Evolutionary conservation across 2,888 invertebrate genomes (phyloP).

Genomic region (Leptinotarsa rubiginosa): DNA sequence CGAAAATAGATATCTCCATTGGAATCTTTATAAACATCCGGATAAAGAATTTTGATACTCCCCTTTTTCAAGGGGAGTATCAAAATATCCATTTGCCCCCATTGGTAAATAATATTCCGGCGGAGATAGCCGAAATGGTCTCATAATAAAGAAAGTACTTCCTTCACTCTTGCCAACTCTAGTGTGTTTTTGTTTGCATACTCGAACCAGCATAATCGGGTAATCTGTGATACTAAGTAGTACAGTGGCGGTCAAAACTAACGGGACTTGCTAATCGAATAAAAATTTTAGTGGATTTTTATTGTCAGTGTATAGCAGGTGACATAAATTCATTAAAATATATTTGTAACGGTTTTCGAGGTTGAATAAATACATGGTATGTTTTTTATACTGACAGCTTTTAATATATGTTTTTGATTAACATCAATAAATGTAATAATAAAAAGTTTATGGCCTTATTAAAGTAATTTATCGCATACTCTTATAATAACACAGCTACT

Average conservation of each 20-base stretch:
- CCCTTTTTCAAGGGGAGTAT: too few species aligned
- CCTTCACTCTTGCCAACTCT: background rate
- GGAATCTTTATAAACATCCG: too few species aligned
- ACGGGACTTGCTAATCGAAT: background rate
- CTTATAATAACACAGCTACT: too few species aligned
- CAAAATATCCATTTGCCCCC: too few species aligned
- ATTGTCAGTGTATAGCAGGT: background rate
- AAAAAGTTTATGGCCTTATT: too few species aligned
- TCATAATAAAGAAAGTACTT: background rate
- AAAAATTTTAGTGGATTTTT: background rate
- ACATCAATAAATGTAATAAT: background rate
- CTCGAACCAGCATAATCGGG: background rate
- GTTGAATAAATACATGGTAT: background rate
- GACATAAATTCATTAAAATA: background rate
- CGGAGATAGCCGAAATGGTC: too few species aligned
- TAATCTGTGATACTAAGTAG: background rate
- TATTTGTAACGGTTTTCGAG: background rate
- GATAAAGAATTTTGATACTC: too few species aligned
- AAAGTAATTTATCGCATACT: too few species aligned
- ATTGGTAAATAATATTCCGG: too few species aligned
- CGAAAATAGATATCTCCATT: too few species aligned
- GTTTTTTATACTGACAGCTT: background rate
- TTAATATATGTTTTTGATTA: background rate
- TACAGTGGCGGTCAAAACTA: slow-evolving; percentile 14
- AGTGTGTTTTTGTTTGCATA: background rate